Conservation (phyloP, 1,140 invertebrate species). For the Cephus cinctus region DNA sequence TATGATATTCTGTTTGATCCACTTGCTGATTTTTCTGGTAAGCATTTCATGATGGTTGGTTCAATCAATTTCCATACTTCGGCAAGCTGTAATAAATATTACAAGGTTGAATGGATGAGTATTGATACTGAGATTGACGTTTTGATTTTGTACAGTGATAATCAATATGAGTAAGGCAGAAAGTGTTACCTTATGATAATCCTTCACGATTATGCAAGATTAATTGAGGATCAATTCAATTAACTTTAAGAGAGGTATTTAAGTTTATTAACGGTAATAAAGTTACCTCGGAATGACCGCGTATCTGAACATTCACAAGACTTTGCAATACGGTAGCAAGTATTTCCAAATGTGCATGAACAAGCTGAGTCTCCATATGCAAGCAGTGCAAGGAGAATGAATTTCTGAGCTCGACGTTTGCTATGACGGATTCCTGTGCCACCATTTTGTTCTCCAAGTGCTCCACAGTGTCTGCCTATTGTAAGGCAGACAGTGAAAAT, state of each 20-base stretch:
- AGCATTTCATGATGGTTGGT: constrained; percentile 58
- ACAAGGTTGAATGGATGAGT: no score
- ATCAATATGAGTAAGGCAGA: no score
- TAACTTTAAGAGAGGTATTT: no score
- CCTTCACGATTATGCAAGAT: no score
- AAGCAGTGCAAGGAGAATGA: constrained; percentile 72
- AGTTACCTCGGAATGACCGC: constrained; percentile 64
- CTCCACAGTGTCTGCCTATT: constrained; percentile 66
- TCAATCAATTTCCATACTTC: constrained; percentile 62
- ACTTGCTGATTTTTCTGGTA: constrained; percentile 51
- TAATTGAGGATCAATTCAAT: no score
- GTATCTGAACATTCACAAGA: constrained; percentile 63
- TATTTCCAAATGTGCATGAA: constrained; percentile 69
- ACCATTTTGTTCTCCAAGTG: constrained; percentile 69
- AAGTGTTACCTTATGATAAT: no score
- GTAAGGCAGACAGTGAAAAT: constrained; percentile 15
- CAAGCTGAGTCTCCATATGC: constrained; percentile 72
- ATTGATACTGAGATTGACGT: no score
- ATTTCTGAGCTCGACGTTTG: constrained; percentile 69
- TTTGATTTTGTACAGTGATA: no score
- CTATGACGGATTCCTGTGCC: constrained; percentile 69
- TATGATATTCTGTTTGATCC: constrained; percentile 49
- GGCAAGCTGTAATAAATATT: constrained; percentile 55
- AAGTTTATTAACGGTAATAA: background rate
- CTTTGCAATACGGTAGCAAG: constrained; percentile 64